These are phyloP conservation scores for Parapristionchus giblindavisi DNA, from an alignment of 2,888 invertebrate species.

Conservation along the genomic window DNA sequence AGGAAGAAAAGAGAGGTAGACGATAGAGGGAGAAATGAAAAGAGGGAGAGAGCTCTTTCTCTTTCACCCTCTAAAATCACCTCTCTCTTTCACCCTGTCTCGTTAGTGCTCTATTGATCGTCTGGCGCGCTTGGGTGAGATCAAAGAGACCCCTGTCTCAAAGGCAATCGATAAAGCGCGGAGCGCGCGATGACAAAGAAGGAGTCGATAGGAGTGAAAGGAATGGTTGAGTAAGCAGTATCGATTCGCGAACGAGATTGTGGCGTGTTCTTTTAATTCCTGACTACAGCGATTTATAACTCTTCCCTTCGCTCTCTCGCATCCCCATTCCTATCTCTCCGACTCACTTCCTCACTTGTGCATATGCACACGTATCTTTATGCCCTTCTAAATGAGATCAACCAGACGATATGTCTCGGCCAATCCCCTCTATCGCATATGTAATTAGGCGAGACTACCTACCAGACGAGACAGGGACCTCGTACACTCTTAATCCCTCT, in stretches of 20 bases:
- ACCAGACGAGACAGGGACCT: too few species aligned
- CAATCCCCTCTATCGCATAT: slow-evolving; percentile 14
- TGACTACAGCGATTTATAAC: slow-evolving; percentile 13
- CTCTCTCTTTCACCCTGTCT: not conserved
- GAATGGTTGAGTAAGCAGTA: not conserved
- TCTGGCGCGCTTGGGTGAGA: slow-evolving; percentile 36
- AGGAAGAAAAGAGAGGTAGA: slow-evolving; percentile 8
- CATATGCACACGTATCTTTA: slow-evolving; percentile 2
- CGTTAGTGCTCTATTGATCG: slow-evolving; percentile 37
- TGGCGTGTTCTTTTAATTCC: too few species aligned
- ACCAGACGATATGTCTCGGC: slow-evolving; percentile 11
- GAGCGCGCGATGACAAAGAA: slow-evolving; percentile 9
- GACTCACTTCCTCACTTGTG: not conserved
- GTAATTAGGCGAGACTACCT: too few species aligned
- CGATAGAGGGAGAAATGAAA: slow-evolving; percentile 16
- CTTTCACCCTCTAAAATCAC: not conserved
- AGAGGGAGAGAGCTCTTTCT: slow-evolving; percentile 13
- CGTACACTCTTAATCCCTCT: too few species aligned
- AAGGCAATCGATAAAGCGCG: slow-evolving; percentile 30
- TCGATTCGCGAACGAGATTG: too few species aligned
- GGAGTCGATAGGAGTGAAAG: not conserved
- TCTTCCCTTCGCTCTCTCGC: slow-evolving; percentile 9
- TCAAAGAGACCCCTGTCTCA: slow-evolving; percentile 4
- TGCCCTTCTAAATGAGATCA: slow-evolving; percentile 28
- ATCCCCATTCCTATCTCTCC: not conserved